Evolutionary conservation across 2,113 vertebrate species (phyloP).

Genomic region (Cygnus buccinator): DNA sequence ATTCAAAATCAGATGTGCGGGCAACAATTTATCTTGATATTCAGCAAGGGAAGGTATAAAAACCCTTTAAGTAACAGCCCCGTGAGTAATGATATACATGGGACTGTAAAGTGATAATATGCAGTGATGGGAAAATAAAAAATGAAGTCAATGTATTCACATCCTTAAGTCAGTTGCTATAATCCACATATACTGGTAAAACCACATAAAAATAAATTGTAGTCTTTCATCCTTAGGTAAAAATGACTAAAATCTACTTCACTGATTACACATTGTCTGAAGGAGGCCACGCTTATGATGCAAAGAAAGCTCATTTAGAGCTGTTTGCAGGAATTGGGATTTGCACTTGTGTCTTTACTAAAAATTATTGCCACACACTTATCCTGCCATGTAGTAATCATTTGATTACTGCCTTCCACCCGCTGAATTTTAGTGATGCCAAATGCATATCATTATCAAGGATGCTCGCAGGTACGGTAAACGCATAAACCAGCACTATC

Average conservation of each 20-base stretch:
- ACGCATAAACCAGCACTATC: background rate
- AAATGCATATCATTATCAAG: background rate
- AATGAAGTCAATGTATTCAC: background rate
- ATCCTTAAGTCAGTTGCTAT: background rate
- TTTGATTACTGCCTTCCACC: conserved; percentile 2
- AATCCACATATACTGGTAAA: background rate
- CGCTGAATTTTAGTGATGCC: background rate
- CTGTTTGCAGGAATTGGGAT: background rate
- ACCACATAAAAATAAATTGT: background rate
- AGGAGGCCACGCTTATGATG: background rate
- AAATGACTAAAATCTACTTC: background rate
- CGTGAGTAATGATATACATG: background rate
- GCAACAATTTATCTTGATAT: background rate
- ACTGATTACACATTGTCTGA: background rate
- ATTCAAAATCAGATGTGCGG: background rate
- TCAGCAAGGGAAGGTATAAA: background rate
- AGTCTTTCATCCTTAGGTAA: background rate
- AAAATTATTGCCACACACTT: background rate
- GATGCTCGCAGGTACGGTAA: background rate
- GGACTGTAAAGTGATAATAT: background rate
- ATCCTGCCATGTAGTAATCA: background rate
- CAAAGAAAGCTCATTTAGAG: background rate
- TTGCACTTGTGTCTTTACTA: background rate
- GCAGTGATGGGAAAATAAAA: background rate
- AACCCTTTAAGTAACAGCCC: background rate